Base-by-base conservation (phyloP, 2,113 vertebrate genomes). In the Diphyllodes magnificus region DNA sequence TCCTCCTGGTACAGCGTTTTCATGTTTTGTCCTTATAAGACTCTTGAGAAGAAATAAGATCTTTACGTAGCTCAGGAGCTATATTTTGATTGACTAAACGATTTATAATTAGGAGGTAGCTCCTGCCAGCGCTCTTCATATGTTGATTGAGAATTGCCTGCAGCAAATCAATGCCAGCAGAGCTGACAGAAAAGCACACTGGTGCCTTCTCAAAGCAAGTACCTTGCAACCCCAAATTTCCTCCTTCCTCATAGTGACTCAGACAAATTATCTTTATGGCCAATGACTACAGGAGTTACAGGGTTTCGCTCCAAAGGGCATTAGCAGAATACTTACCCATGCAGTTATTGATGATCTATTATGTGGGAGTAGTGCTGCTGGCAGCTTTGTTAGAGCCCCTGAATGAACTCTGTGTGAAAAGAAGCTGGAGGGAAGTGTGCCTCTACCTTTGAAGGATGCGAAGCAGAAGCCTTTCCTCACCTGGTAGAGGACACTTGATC, bases 41-140 rank as follows among this genome's bases (percentile, higher is more conserved):
- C 31, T 86, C 14, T 78, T 78, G 69, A 95, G 82, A 81, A 93
- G 88, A 92, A 88, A 59, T 27, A 78, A 78, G 85, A 83, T 75
- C 64, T 83, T 79, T 86, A 42, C 5, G 8, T 86, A 92, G 82
- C 69, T 60, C 60, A 90, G 85, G 69, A 95, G 69, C 88, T 94
- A 10, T 84, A 78, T 96, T 97, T 88, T 96, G 86, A 63, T 87
- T 82, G 93, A 91, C 89, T 95, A 51, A 89, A 93, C 6, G 25
- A 84, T 85, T 93, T 94, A 90, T 92, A 92, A 96, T 94, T 90
- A 83, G 88, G 82, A 95, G 70, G 49, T 83, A 86, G 53, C 71
- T 94, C 79, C 85, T 91, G 85, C 71, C 82, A 90, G 64, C 3
- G 1, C 44, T 88, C 76, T 63, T 93, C 56, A 4, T 66, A 22